phyloP scores from a whole-genome alignment of 2,888 invertebrate genomes.

The Luperina nickerlii region DNA sequence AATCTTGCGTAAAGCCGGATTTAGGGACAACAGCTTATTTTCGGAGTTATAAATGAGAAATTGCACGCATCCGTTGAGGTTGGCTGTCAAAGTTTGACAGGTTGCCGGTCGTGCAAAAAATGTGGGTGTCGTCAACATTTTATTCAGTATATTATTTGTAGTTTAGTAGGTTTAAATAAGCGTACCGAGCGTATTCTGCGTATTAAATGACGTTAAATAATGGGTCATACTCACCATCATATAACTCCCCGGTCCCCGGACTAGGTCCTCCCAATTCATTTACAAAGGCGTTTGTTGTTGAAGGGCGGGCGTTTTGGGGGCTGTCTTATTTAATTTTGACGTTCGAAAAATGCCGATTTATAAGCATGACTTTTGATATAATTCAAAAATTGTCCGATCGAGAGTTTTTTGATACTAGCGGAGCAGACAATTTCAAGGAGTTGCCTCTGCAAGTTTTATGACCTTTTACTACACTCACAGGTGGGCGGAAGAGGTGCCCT shows the following conservation, averaged over 20 bases:
- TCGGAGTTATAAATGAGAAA: conserved; percentile 69
- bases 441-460: not conserved
- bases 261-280: not conserved
- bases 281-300: no score
- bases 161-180: not conserved
- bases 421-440: no score
- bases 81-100: conserved; percentile 70
- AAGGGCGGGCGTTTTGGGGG: no score
- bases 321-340: no score
- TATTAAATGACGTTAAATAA: not conserved
- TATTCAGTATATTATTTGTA: not conserved
- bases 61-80: conserved; percentile 72
- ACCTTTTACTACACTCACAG: no score
- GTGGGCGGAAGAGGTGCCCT: not conserved
- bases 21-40: conserved; percentile 72
- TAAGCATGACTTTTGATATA: no score
- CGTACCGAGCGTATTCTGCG: not conserved
- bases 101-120: conserved; percentile 69
- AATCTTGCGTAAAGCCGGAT: conserved; percentile 73
- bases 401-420: no score
- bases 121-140: conserved; percentile 54
- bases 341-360: no score
- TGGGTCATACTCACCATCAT: not conserved
- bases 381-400: not conserved
- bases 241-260: not conserved